Percentiles rank a stretch among this genome's conserved stretches.
These are phyloP conservation scores for Hippocampus zosterae DNA, from an alignment of 2,113 vertebrate species.

Conservation along the genomic window DNA sequence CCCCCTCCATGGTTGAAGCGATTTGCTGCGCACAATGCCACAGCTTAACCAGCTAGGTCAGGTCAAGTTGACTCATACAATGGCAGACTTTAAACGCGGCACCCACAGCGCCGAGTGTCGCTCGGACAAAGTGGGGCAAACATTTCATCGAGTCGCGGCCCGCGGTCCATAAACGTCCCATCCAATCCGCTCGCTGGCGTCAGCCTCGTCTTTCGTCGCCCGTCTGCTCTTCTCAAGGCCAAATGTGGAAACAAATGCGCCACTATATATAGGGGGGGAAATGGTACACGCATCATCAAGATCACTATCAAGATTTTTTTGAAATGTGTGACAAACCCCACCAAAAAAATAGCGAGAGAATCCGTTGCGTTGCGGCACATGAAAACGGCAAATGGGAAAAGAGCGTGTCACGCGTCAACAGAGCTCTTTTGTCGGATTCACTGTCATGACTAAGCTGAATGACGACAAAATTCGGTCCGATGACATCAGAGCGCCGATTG, in stretches of 20 bases:
- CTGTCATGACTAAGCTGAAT: not conserved
- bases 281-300: too few relatives aligned
- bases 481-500: conserved; percentile 48
- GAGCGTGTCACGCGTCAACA: too few relatives aligned
- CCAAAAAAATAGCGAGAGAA: too few relatives aligned
- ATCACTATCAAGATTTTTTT: too few relatives aligned
- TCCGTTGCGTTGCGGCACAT: too few relatives aligned
- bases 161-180: conserved; percentile 61
- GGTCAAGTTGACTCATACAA: conserved; percentile 81
- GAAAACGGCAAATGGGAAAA: too few relatives aligned
- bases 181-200: conserved; percentile 25
- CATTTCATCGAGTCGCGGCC: conserved; percentile 66
- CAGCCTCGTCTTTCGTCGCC: conserved; percentile 12
- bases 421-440: not conserved
- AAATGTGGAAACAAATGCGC: conserved; percentile 7
- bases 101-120: conserved; percentile 66
- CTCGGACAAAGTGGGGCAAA: conserved; percentile 69
- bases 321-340: too few relatives aligned
- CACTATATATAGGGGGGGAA: not conserved
- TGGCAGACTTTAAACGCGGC: conserved; percentile 73
- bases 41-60: conserved; percentile 81
- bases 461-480: not conserved
- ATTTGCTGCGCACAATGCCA: conserved; percentile 77
- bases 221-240: conserved; percentile 5
- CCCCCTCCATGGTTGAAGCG: conserved; percentile 70